Evolutionary conservation across 2,888 invertebrate genomes (phyloP).

Genomic region (Cinara cedri): DNA sequence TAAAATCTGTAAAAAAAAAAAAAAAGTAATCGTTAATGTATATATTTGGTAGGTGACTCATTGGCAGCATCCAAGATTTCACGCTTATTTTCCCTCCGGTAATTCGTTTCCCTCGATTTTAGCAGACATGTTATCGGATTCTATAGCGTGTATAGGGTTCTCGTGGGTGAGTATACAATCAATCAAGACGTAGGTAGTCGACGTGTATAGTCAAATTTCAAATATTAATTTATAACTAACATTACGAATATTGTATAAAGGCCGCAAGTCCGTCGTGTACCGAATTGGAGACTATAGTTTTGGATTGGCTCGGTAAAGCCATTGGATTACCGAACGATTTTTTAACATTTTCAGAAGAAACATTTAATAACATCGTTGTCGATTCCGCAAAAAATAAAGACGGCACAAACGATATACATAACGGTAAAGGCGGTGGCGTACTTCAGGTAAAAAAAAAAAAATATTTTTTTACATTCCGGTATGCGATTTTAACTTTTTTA

Average conservation of each 20-base stretch:
- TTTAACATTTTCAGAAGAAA: conserved; percentile 74
- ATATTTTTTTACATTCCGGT: neutral
- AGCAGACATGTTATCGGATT: conserved; percentile 95
- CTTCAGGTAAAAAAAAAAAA: conserved; percentile 74
- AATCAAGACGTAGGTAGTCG: neutral
- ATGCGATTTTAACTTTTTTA: neutral
- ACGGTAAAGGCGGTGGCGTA: conserved; percentile 69
- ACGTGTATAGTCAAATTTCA: neutral
- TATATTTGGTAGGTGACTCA: conserved; percentile 75
- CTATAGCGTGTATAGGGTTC: conserved; percentile 97
- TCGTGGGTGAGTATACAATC: conserved; percentile 79
- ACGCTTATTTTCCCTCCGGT: conserved; percentile 98
- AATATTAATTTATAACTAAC: conserved; percentile 4
- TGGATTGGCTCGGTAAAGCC: conserved; percentile 96
- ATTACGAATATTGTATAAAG: conserved; percentile 66
- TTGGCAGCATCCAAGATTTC: conserved; percentile 99
- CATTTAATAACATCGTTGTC: neutral
- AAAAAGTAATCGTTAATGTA: neutral
- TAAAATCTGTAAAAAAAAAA: conserved; percentile 5
- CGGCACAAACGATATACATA: neutral
- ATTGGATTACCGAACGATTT: conserved; percentile 90
- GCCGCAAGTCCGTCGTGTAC: conserved; percentile 98
- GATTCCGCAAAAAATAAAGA: conserved; percentile 18
- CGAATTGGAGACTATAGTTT: conserved; percentile 91
- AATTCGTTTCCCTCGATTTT: conserved; percentile 96